Base-by-base conservation (phyloP, 2,888 invertebrate species). In the Ochlodes sylvanus region DNA sequence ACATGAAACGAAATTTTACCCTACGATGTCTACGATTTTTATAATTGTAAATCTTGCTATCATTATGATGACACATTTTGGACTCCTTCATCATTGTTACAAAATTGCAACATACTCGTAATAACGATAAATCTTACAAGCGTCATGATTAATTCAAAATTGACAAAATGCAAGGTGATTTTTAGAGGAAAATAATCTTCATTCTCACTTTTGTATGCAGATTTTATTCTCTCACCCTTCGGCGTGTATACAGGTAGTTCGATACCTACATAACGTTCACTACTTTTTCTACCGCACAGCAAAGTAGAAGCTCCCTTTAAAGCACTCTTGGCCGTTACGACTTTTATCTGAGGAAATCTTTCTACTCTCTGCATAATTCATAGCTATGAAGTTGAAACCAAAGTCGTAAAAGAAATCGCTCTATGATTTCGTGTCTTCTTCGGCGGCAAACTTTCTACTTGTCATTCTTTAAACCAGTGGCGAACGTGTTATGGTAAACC, bases 341-440 rank as follows among this genome's bases (percentile, higher is more conserved):
- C 86, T 92, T 91, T 92, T 92, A 92, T 92, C 90, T 85, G 83
- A 86, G 88, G 87, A 92, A 92, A 92, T 92, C 92, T 90, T 86
- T 89, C 90, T 90, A 85, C 87, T 90, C 85, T 90, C 90, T 91
- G 91, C 92, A 92, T 93, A 92, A 93, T 93, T 92, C 92, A 92
- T 92, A 85, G 90, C 86, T 88, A 87, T 89, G 90, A 91, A 92
- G 92, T 93, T 92, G 92, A 92, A 93, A 92, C 90, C 90, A 87
- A 73, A 76, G 90, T 91, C 92, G 92, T 92, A 93, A 92, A 92
- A 91, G 92, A 91, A 92, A 93, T 92, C 90, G 91, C 86, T 92
- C 91, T 92, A 92, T 92, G 92, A 93, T 92, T 92, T 89, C 90
- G 88, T 90, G 89, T 90, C 90, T 91, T 90, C 83, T 91, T 90